Evolutionary conservation across 2,113 vertebrate genomes (phyloP).

Genomic region (Boulengerochromis microlepis): DNA sequence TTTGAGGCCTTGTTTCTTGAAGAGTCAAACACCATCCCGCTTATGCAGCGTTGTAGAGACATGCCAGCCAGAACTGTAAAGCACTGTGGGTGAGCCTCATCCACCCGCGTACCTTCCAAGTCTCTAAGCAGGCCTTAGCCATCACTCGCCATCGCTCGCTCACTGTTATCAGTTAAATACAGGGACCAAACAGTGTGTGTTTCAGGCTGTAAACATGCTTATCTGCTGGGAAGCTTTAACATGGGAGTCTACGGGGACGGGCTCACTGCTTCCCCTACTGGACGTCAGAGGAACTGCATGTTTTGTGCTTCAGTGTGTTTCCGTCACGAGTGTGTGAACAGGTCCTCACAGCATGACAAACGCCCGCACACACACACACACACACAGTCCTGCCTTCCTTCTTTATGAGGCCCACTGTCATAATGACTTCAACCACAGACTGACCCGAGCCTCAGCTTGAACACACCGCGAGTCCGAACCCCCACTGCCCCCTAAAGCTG

Average conservation of each 20-base stretch:
- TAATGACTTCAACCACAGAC: not conserved
- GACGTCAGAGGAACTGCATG: not conserved
- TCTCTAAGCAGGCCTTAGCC: not conserved
- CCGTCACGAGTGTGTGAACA: not conserved
- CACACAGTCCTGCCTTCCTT: not conserved
- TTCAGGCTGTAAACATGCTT: not conserved
- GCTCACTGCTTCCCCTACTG: not conserved
- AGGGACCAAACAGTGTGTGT: not conserved
- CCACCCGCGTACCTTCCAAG: not conserved
- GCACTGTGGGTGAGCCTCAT: not conserved
- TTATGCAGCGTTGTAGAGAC: fast-evolving
- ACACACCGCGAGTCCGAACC: not conserved
- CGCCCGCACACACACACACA: not conserved
- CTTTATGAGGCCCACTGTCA: not conserved
- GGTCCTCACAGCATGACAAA: not conserved
- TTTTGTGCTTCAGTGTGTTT: not conserved
- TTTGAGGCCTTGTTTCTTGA: not conserved
- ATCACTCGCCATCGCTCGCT: not conserved
- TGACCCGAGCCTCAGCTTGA: not conserved
- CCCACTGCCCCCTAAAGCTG: not conserved
- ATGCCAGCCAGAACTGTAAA: not conserved
- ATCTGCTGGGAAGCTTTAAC: not conserved
- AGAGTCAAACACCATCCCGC: not conserved
- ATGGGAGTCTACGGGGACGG: not conserved
- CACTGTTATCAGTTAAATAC: not conserved